Base-by-base conservation (phyloP, 2,888 invertebrate genomes). In the Nephrocerus scutellatus region DNA sequence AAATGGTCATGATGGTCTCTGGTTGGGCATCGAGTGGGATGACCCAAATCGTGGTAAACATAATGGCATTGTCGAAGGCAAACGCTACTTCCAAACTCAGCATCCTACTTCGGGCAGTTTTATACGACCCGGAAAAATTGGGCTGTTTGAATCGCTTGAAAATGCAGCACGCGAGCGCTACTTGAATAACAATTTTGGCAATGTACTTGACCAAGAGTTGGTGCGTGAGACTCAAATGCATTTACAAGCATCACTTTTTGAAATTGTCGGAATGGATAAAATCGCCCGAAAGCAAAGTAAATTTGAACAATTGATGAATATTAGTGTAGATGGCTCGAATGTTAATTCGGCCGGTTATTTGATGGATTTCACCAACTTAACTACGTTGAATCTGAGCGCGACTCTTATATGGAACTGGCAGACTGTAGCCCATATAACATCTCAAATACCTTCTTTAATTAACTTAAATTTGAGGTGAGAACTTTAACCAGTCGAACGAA, bases 21-120 rank as follows among this genome's bases (percentile, higher is more conserved):
- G 95, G 96, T 72, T 90, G 39, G 97, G 97, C 1, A 77, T 97
- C n/a, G 96, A 97, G 63, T 97, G 96, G 96, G 96, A 97, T 64
- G 82, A 91, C 55, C 74, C 79, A 4, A 68, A 71, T 6, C 74
- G 96, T 54, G 97, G 97, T 2, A 95, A 92, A 65, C 96, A 97
- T 61, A 81, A 91, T 72, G 97, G 97, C 1, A 76, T 75, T 28
- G 77, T 92, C 26, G 80, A 89, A 47, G 88, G 82, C 30, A 70
- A 77, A 30, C 76, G 79, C 49, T 96, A 95, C 66, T 97, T 95
- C 64, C 72, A 76, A 59, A 73, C 85, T 1, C 76, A 80, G 32
- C 73, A 79, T 60, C 77, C 82, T n/a, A 84, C 76, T 3, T 83
- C 91, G 26, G 95, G 91, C 0, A 92, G 93, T 6, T 90, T 96